phyloP scores from a whole-genome alignment of 2,113 vertebrate genomes.

The Beaufortia kweichowensis region DNA sequence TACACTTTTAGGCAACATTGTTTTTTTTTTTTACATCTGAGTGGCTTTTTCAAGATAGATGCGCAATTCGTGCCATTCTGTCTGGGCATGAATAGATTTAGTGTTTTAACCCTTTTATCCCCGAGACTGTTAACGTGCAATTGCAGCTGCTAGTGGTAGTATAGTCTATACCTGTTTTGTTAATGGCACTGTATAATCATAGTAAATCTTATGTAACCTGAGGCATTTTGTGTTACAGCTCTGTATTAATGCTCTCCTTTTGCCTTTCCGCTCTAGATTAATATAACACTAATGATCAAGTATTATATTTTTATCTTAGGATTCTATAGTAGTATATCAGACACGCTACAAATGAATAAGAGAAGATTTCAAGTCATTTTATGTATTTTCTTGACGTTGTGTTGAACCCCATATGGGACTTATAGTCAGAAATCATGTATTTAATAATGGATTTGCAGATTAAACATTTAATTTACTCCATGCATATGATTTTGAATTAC shows the following conservation, averaged over 20 bases:
- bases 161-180: constrained; percentile 51
- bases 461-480: constrained; percentile 26
- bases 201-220: constrained; percentile 48
- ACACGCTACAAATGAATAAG: constrained; percentile 51
- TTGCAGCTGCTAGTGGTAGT: constrained; percentile 58
- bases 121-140: constrained; percentile 51
- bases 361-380: constrained; percentile 46
- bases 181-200: constrained; percentile 53
- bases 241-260: constrained; percentile 44
- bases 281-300: constrained; percentile 44
- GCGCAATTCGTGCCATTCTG: constrained; percentile 30
- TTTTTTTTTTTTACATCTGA: constrained; percentile 33
- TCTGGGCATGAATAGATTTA: constrained; percentile 44
- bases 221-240: constrained; percentile 50
- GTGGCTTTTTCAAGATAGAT: constrained; percentile 32
- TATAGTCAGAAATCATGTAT: constrained; percentile 24
- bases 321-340: constrained; percentile 48
- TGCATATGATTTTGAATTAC: constrained; percentile 51
- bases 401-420: constrained; percentile 20
- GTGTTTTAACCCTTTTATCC: constrained; percentile 47
- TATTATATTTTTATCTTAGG: constrained; percentile 54
- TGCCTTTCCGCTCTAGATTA: constrained; percentile 45
- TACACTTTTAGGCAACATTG: constrained; percentile 23
- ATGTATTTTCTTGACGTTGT: constrained; percentile 54
- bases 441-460: constrained; percentile 22